These are phyloP conservation scores for Harpagoxenus sublaevis DNA, from an alignment of 2,888 invertebrate genomes.

Conservation along the genomic window DNA sequence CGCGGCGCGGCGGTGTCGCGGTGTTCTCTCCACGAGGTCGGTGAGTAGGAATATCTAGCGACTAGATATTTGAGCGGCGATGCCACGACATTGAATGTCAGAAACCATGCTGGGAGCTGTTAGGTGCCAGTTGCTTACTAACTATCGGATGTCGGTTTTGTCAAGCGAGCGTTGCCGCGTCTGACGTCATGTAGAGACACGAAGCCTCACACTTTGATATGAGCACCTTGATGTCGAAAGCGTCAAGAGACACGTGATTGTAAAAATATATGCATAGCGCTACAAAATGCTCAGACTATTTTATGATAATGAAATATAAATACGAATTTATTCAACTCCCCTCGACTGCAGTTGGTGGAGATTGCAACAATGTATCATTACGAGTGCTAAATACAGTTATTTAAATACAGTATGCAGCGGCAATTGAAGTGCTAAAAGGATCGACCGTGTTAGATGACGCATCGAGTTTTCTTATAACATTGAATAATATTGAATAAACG, in stretches of 20 bases:
- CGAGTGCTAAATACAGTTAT: conserved; percentile 30
- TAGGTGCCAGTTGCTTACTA: conserved; percentile 52
- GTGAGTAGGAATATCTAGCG: conserved; percentile 81
- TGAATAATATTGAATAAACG: conserved; percentile 27
- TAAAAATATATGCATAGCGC: conserved; percentile 24
- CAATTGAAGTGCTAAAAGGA: conserved; percentile 17
- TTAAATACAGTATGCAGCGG: conserved; percentile 25
- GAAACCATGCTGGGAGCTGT: conserved; percentile 62
- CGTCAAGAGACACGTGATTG: conserved; percentile 17
- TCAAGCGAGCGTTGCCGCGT: conserved; percentile 42
- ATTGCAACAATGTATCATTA: conserved; percentile 45
- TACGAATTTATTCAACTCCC: conserved; percentile 4
- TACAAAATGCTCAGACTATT: conserved; percentile 24
- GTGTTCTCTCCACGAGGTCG: conserved; percentile 73
- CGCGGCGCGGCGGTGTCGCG: conserved; percentile 15
- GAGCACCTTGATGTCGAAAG: conserved; percentile 32
- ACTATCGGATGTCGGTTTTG: conserved; percentile 61
- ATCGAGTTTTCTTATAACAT: conserved; percentile 22
- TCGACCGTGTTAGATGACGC: conserved; percentile 9
- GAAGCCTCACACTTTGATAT: not conserved
- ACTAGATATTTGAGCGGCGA: conserved; percentile 77
- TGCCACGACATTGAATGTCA: conserved; percentile 76
- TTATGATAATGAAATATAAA: conserved; percentile 48
- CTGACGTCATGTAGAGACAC: conserved; percentile 23
- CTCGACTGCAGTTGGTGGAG: not conserved